These are phyloP conservation scores for Lymantria dispar DNA, from an alignment of 2,888 invertebrate genomes.

Conservation along the genomic window DNA sequence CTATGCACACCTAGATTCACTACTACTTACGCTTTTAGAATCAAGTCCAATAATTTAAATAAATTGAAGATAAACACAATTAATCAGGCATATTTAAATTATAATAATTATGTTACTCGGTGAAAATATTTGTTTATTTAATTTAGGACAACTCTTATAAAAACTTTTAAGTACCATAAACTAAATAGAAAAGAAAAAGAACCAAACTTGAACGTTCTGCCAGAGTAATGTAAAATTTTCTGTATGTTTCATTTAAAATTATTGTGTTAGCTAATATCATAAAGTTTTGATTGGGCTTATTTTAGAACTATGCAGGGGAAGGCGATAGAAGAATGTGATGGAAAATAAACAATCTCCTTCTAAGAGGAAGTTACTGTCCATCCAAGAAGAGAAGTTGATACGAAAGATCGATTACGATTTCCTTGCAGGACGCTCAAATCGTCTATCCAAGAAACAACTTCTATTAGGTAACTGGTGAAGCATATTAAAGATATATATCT, in stretches of 20 bases:
- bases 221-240: constrained; percentile 52
- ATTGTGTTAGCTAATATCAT: constrained; percentile 36
- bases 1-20: too few species aligned
- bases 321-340: constrained; percentile 76
- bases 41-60: too few species aligned
- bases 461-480: constrained; percentile 46
- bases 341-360: constrained; percentile 73
- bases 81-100: too few species aligned
- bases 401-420: constrained; percentile 60
- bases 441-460: constrained; percentile 46
- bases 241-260: constrained; percentile 40
- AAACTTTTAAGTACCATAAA: constrained; percentile 11
- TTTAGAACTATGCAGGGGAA: constrained; percentile 67
- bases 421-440: constrained; percentile 36
- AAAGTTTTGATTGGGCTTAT: constrained; percentile 33
- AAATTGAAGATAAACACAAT: too few species aligned
- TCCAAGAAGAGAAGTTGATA: constrained; percentile 65
- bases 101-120: too few species aligned
- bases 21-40: too few species aligned
- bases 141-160: neutral
- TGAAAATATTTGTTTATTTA: too few species aligned
- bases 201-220: constrained; percentile 35
- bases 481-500: neutral
- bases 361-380: constrained; percentile 64
- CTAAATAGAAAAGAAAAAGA: constrained; percentile 36